phyloP scores from a whole-genome alignment of 2,888 invertebrate genomes.

The Mesoligia furuncula region DNA sequence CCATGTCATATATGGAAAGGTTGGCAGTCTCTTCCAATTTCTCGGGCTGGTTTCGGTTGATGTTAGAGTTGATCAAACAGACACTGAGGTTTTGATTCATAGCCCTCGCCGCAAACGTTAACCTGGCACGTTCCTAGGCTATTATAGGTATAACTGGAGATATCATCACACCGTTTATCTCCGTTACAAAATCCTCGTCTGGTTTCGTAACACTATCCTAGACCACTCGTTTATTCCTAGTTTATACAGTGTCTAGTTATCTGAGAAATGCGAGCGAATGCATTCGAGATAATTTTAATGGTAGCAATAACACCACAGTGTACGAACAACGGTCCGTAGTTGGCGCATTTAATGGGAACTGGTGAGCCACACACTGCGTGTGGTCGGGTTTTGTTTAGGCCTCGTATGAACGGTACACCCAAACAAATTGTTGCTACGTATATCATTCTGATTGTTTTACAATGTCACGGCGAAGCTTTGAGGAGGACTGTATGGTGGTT shows the following conservation, averaged over 20 bases:
- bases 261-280: conserved; percentile 63
- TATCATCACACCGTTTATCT: conserved; percentile 35
- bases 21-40: background rate
- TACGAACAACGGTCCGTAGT: conserved; percentile 51
- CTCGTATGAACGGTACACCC: conserved; percentile 28
- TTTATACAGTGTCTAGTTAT: conserved; percentile 59
- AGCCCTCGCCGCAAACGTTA: conserved; percentile 6
- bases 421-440: conserved; percentile 50
- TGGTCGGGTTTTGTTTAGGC: conserved; percentile 54
- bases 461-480: conserved; percentile 42
- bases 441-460: conserved; percentile 57
- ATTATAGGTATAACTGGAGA: background rate
- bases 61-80: background rate
- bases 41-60: background rate
- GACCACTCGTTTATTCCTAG: conserved; percentile 51
- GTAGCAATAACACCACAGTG: conserved; percentile 62
- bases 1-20: background rate
- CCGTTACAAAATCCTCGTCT: conserved; percentile 34
- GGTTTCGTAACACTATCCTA: conserved; percentile 57
- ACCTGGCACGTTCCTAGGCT: background rate
- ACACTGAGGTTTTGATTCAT: background rate
- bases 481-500: conserved; percentile 31
- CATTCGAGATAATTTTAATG: conserved; percentile 67
- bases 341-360: conserved; percentile 59
- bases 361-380: conserved; percentile 51